Percentiles rank a stretch among this genome's conserved stretches.
These are phyloP conservation scores for Cremastinae sp. DNA, from an alignment of 2,888 invertebrate genomes.

Conservation along the genomic window DNA sequence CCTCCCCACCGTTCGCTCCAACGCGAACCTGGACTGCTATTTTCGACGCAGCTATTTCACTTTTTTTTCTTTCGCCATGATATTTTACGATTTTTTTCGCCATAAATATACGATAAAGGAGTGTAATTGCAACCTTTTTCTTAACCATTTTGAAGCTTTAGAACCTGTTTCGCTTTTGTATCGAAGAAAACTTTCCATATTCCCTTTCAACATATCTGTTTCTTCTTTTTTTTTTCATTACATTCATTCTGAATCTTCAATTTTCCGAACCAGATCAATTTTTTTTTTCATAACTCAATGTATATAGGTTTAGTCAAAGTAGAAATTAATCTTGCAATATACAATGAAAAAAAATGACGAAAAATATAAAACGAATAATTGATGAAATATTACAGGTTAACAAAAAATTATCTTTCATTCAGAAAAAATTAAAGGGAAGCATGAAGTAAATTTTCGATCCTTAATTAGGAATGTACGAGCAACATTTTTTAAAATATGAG, in stretches of 20 bases:
- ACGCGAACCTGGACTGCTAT: conserved; percentile 12
- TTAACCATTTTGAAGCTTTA: conserved; percentile 74
- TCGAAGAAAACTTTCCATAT: conserved; percentile 39
- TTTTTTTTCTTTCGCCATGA: conserved; percentile 26
- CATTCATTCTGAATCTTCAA: conserved; percentile 5
- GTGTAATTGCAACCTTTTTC: conserved; percentile 73
- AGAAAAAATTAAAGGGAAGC: too few relatives aligned
- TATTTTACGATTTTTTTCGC: background rate
- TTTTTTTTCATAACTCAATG: conserved; percentile 17
- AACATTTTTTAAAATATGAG: too few relatives aligned
- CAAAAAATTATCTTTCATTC: background rate
- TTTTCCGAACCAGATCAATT: conserved; percentile 18
- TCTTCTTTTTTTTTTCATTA: conserved; percentile 8
- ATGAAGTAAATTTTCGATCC: too few relatives aligned
- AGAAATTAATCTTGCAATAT: background rate
- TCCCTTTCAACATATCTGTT: conserved; percentile 38
- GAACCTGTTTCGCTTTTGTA: conserved; percentile 71
- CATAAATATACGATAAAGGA: conserved; percentile 19
- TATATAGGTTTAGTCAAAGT: background rate
- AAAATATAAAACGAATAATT: background rate
- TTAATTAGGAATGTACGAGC: too few relatives aligned
- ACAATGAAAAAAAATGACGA: background rate
- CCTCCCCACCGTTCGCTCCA: conserved; percentile 73
- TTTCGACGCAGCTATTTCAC: conserved; percentile 15
- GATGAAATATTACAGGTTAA: background rate